Conservation (phyloP, 1,140 invertebrate species). For the Palaemon carinicauda region DNA sequence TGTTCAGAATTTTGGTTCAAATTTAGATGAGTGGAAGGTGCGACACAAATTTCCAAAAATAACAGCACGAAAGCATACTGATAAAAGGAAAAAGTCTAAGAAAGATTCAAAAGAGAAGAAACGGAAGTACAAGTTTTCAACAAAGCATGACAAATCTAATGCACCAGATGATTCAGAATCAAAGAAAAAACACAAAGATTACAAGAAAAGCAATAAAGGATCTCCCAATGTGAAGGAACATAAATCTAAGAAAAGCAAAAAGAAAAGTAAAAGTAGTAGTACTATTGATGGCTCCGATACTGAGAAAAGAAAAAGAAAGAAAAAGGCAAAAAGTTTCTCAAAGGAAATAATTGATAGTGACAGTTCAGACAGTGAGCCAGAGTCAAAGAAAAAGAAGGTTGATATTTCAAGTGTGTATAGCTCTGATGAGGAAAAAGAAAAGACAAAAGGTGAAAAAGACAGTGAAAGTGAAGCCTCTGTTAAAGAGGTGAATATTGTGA, state of each 20-base stretch:
- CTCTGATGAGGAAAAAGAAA: not conserved
- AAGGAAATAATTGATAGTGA: not conserved
- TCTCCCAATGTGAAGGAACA: too few relatives aligned
- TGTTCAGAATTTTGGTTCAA: constrained; percentile 20
- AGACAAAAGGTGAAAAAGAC: not conserved
- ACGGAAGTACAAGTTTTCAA: not conserved
- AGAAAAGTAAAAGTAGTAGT: not conserved
- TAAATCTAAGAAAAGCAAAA: not conserved
- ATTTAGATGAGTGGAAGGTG: constrained; percentile 11
- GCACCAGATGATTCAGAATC: too few relatives aligned
- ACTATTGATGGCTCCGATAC: not conserved
- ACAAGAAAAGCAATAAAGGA: too few relatives aligned
- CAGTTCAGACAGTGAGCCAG: not conserved
- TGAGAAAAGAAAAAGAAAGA: not conserved
- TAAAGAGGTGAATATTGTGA: not conserved
- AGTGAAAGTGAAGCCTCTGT: not conserved
- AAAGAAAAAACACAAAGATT: too few relatives aligned
- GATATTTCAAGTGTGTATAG: not conserved
- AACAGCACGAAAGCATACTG: not conserved
- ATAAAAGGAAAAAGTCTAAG: not conserved
- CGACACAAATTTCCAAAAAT: not conserved
- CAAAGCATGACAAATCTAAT: too few relatives aligned
- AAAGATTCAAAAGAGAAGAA: not conserved
- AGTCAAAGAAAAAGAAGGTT: not conserved
- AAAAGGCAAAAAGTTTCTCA: not conserved